Evolutionary conservation across 2,888 invertebrate species (phyloP).

Genomic region (Dryadula phaetusa): DNA sequence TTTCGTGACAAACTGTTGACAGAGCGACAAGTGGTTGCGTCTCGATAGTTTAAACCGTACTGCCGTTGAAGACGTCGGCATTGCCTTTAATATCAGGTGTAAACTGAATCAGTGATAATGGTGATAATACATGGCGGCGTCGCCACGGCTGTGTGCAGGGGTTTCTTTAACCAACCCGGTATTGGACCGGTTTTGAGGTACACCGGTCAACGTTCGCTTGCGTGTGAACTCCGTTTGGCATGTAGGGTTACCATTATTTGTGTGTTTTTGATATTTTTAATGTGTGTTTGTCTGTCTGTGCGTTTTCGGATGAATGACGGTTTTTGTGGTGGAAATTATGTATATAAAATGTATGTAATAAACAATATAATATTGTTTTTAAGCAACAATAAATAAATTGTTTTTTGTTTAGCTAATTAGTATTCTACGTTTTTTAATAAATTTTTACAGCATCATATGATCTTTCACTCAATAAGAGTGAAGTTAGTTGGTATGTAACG

Average conservation of each 20-base stretch:
- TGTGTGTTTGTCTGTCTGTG: background rate
- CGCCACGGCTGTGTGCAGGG: constrained; percentile 42
- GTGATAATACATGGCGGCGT: constrained; percentile 56
- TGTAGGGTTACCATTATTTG: constrained; percentile 37
- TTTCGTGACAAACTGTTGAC: constrained; percentile 50
- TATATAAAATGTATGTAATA: too few species aligned
- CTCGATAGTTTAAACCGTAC: constrained; percentile 58
- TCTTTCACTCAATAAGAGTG: too few species aligned
- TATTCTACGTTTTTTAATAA: too few species aligned
- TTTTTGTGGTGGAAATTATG: background rate
- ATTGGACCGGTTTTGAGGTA: constrained; percentile 57
- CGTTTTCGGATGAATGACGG: background rate
- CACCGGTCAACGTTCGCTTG: constrained; percentile 56
- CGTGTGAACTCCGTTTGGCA: constrained; percentile 46
- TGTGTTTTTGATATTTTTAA: background rate
- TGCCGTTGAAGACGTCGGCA: constrained; percentile 56
- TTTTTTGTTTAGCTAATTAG: too few species aligned
- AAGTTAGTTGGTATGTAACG: too few species aligned
- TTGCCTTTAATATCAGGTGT: constrained; percentile 70
- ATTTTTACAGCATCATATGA: too few species aligned
- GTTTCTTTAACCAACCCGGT: constrained; percentile 45
- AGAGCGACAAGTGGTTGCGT: constrained; percentile 55
- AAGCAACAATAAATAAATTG: too few species aligned
- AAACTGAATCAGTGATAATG: constrained; percentile 71
- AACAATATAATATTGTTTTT: too few species aligned